phyloP scores from a whole-genome alignment of 1,140 invertebrate species.

The Aleiodes sp. region DNA sequence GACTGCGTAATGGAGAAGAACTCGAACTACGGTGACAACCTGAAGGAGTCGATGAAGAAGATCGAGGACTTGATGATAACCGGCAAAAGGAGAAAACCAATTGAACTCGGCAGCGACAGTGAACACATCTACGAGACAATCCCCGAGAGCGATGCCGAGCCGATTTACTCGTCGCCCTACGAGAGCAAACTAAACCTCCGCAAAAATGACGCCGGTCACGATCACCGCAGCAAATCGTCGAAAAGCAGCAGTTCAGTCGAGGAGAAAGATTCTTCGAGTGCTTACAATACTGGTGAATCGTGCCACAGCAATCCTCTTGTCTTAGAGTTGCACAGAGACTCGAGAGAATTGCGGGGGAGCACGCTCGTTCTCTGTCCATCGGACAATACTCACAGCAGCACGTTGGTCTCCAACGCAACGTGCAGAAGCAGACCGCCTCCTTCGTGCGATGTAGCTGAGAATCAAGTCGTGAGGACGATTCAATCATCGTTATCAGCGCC shows the following conservation, averaged over 20 bases:
- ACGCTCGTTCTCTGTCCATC: slow-evolving; percentile 64
- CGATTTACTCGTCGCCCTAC: slow-evolving; percentile 75
- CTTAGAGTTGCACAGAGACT: slow-evolving; percentile 68
- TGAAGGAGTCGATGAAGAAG: slow-evolving; percentile 56
- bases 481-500: slow-evolving; percentile 35
- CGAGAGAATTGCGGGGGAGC: slow-evolving; percentile 64
- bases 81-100: slow-evolving; percentile 25
- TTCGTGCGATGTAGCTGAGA: slow-evolving; percentile 34
- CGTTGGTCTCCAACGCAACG: slow-evolving; percentile 41
- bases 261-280: slow-evolving; percentile 76
- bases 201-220: neutral
- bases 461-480: slow-evolving; percentile 44
- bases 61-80: slow-evolving; percentile 47
- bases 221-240: slow-evolving; percentile 62
- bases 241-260: slow-evolving; percentile 68
- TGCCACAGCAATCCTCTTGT: slow-evolving; percentile 77
- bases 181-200: slow-evolving; percentile 48
- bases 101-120: slow-evolving; percentile 61
- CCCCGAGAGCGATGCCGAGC: slow-evolving; percentile 73
- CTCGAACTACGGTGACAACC: slow-evolving; percentile 47
- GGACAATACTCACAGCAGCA: neutral
- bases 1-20: slow-evolving; percentile 42
- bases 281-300: slow-evolving; percentile 81
- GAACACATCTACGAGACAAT: slow-evolving; percentile 79
- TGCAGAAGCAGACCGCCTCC: neutral